These are phyloP conservation scores for Prunella strophiata DNA, from an alignment of 2,797 vertebrate species.

Conservation along the genomic window DNA sequence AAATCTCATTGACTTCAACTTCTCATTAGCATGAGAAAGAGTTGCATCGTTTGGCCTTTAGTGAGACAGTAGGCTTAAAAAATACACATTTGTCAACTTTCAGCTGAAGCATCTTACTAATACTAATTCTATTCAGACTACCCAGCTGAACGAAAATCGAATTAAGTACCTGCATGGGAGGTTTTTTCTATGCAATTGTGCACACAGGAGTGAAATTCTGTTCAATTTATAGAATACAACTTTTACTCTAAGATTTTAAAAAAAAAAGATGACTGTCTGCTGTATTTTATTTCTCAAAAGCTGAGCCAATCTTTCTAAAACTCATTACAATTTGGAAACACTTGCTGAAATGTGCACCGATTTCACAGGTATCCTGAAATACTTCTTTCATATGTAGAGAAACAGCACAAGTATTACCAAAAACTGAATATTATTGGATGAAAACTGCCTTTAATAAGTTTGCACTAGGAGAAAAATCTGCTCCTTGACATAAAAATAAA, in stretches of 20 bases:
- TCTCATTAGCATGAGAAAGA: constrained; percentile 40
- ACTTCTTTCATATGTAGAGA: not conserved
- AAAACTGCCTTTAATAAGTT: not conserved
- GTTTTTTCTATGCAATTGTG: not conserved
- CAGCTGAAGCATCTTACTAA: not conserved
- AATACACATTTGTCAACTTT: constrained; percentile 1
- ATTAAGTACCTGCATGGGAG: not conserved
- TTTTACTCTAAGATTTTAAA: not conserved
- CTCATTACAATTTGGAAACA: not conserved
- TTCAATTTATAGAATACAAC: not conserved
- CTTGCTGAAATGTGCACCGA: not conserved
- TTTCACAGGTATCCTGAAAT: not conserved
- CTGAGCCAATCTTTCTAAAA: not conserved
- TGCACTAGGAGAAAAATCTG: not conserved
- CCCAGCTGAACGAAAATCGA: not conserved
- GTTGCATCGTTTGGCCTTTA: not conserved
- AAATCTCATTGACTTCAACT: constrained; percentile 26
- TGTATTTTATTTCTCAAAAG: not conserved
- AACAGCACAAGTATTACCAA: not conserved
- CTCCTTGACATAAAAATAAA: not conserved
- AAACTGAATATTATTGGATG: not conserved
- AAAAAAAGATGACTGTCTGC: not conserved
- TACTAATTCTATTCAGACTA: not conserved
- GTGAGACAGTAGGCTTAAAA: constrained; percentile 11
- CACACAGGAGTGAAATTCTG: not conserved